Evolutionary conservation across 1,140 invertebrate genomes (phyloP).

Genomic region (Heliconius melpomene): DNA sequence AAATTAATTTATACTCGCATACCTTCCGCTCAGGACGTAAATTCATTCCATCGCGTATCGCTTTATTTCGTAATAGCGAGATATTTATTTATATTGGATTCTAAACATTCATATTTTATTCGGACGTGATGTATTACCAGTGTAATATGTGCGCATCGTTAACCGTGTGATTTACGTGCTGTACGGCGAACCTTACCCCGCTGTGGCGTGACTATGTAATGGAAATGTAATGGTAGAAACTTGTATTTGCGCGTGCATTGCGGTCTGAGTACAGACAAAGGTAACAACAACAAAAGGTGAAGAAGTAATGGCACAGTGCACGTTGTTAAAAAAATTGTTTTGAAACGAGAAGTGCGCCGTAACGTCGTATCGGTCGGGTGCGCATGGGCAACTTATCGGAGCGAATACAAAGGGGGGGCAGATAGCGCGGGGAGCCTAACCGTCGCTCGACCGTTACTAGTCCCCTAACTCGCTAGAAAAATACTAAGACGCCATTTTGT

Average conservation of each 20-base stretch:
- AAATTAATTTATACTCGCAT: constrained; percentile 50
- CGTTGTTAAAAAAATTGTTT: constrained; percentile 67
- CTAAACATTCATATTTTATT: constrained; percentile 48
- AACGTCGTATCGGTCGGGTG: constrained; percentile 77
- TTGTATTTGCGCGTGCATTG: constrained; percentile 54
- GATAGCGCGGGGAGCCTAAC: constrained; percentile 78
- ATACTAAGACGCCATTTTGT: constrained; percentile 75
- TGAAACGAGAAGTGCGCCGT: constrained; percentile 72
- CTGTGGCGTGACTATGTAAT: constrained; percentile 50
- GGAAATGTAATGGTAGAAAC: constrained; percentile 37
- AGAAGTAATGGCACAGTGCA: constrained; percentile 62
- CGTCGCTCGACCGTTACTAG: constrained; percentile 79
- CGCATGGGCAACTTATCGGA: constrained; percentile 80
- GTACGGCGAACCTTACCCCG: constrained; percentile 62
- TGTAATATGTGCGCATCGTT: constrained; percentile 70
- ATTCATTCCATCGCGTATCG: constrained; percentile 45
- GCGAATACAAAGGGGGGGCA: constrained; percentile 77
- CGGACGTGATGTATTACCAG: constrained; percentile 56
- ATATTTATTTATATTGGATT: constrained; percentile 41
- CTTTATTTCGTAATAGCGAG: constrained; percentile 41
- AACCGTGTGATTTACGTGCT: constrained; percentile 65
- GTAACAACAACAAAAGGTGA: constrained; percentile 46
- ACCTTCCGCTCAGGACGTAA: constrained; percentile 27
- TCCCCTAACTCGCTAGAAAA: constrained; percentile 78
- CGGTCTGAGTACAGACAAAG: constrained; percentile 47